Evolutionary conservation across 53 echinoderm and acorn worm species (phyloP).

Genomic region (Patiria pectinifera): DNA sequence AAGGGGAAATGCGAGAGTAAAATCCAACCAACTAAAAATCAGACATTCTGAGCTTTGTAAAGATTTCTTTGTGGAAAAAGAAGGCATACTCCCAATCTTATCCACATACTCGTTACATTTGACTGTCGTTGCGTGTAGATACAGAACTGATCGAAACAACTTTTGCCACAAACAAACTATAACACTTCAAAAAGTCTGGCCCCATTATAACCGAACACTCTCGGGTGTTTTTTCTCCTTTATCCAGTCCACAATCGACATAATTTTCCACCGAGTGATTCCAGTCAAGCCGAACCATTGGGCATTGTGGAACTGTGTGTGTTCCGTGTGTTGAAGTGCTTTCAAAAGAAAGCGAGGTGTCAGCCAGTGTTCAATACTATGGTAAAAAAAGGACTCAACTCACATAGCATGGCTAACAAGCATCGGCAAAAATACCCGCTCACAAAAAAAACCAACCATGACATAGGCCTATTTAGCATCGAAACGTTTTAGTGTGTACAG

Average conservation of each 20-base stretch:
- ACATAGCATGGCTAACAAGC: too few species aligned
- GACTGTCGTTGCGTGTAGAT: neutral
- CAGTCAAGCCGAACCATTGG: neutral
- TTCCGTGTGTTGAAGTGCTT: too few species aligned
- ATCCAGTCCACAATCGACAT: slow-evolving; percentile 12
- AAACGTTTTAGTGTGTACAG: neutral
- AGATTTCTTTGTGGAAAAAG: too few species aligned
- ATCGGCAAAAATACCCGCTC: neutral
- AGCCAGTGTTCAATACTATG: too few species aligned
- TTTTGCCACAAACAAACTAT: neutral
- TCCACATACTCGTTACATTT: neutral
- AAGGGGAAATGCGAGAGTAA: neutral
- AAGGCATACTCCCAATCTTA: too few species aligned
- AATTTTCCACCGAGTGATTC: slow-evolving; percentile 2
- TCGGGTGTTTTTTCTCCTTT: neutral
- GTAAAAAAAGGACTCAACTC: too few species aligned
- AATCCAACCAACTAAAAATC: neutral
- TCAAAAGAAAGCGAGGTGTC: neutral
- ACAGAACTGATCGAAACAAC: neutral
- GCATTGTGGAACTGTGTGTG: neutral
- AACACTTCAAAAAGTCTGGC: neutral
- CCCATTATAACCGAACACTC: neutral
- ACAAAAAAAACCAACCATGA: neutral
- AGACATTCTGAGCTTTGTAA: neutral
- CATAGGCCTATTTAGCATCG: too few species aligned